These are phyloP conservation scores for Helogale parvula DNA, from an alignment of 2,113 vertebrate genomes.

Conservation along the genomic window DNA sequence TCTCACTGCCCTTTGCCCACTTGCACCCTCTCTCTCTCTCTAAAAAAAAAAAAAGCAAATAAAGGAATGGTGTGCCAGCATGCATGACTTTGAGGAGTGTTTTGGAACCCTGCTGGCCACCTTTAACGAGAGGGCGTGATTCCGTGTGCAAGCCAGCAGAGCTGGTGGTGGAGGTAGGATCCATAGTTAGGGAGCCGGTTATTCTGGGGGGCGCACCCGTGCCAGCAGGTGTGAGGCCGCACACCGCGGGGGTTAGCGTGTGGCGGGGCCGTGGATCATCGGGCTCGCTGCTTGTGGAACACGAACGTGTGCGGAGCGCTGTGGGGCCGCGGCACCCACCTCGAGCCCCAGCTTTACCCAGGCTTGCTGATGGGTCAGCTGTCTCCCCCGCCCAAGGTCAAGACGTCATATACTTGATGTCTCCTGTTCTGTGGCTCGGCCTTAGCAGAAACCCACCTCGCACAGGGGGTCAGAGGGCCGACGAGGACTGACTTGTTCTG, in stretches of 20 bases:
- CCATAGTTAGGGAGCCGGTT: background rate
- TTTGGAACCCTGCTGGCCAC: too few relatives aligned
- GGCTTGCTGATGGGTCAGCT: background rate
- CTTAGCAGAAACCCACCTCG: background rate
- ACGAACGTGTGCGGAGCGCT: accelerated
- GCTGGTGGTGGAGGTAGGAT: accelerated
- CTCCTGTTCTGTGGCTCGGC: background rate
- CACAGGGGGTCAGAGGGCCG: background rate
- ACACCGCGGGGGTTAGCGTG: accelerated
- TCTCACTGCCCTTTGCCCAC: too few relatives aligned
- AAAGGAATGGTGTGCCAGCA: background rate
- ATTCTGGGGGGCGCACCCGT: accelerated
- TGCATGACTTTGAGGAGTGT: accelerated
- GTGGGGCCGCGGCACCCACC: background rate
- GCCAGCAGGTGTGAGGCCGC: background rate
- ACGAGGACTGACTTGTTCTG: background rate
- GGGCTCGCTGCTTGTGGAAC: accelerated
- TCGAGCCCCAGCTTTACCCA: accelerated
- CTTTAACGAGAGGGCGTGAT: accelerated
- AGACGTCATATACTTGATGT: background rate
- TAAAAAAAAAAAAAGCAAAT: too few relatives aligned
- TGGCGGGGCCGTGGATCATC: accelerated
- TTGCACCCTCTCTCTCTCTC: too few relatives aligned
- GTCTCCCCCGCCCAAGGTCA: background rate
- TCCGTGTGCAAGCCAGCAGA: too few relatives aligned